phyloP scores from a whole-genome alignment of 2,113 vertebrate species.

The Sakesphorus luctuosus region DNA sequence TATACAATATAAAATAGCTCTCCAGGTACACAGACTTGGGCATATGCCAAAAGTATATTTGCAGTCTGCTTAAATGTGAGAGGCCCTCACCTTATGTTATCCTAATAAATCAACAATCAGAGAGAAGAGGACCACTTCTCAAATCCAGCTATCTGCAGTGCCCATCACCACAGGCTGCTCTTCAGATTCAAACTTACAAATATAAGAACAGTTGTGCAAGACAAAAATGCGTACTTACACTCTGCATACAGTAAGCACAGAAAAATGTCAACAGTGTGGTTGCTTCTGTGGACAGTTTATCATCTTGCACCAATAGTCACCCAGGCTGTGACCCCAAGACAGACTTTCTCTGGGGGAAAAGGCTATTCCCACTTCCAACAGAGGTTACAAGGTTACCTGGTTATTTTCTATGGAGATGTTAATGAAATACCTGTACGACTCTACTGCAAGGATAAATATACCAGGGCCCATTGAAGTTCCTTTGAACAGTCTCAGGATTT shows the following conservation, averaged over 20 bases:
- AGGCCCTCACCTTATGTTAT: neutral
- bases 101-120: neutral
- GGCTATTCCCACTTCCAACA: neutral
- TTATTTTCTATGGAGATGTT: neutral
- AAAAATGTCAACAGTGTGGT: conserved; percentile 15
- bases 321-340: neutral
- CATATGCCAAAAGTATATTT: neutral
- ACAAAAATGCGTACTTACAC: neutral
- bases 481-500: neutral
- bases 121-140: neutral
- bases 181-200: neutral
- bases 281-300: neutral
- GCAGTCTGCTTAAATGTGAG: neutral
- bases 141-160: neutral
- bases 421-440: neutral
- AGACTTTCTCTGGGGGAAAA: neutral
- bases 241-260: neutral
- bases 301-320: neutral
- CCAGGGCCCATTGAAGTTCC: neutral
- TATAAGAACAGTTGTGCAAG: neutral
- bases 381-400: neutral
- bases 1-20: neutral
- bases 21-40: neutral
- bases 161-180: neutral
- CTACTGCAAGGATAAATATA: neutral